Evolutionary conservation across 30 jellyfish, hydroid and myxozoan species (phyloP).

Genomic region (Rhopilema esculentum): DNA sequence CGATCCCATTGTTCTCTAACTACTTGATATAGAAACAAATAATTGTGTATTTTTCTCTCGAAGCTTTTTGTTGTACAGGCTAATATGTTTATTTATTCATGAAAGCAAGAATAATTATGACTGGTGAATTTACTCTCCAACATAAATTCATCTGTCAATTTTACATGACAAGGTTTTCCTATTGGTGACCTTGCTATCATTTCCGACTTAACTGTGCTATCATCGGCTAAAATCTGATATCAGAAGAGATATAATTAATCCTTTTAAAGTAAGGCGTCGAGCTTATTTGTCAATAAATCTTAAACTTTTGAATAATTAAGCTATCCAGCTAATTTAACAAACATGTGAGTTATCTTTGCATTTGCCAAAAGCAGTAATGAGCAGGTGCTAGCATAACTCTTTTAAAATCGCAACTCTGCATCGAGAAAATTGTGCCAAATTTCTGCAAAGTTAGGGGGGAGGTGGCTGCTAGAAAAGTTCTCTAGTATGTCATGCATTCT

Average conservation of each 20-base stretch:
- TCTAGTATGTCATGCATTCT: too few relatives aligned
- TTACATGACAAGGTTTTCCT: neutral
- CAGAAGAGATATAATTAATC: neutral
- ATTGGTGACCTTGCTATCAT: neutral
- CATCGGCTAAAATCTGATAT: neutral
- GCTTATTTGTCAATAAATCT: slow-evolving; percentile 11
- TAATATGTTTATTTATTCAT: too few relatives aligned
- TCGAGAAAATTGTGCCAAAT: too few relatives aligned
- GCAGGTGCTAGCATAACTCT: neutral
- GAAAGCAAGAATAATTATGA: too few relatives aligned
- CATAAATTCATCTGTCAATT: neutral
- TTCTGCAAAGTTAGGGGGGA: neutral
- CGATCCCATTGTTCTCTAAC: neutral
- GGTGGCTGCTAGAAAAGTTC: neutral
- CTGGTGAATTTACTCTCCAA: neutral
- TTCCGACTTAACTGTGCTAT: neutral
- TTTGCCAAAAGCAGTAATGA: neutral
- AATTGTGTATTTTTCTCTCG: too few relatives aligned
- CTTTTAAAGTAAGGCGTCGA: slow-evolving; percentile 26
- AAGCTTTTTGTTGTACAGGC: too few relatives aligned
- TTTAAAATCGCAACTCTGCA: neutral
- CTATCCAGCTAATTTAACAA: slow-evolving; percentile 13
- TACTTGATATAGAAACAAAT: neutral
- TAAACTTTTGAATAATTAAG: slow-evolving; percentile 9
- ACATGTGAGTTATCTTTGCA: slow-evolving; percentile 9